Evolutionary conservation across 2,797 vertebrate genomes (phyloP), one percentile per base, ranked within the genome.

Genomic region (Schizopygopsis pylzovi): DNA sequence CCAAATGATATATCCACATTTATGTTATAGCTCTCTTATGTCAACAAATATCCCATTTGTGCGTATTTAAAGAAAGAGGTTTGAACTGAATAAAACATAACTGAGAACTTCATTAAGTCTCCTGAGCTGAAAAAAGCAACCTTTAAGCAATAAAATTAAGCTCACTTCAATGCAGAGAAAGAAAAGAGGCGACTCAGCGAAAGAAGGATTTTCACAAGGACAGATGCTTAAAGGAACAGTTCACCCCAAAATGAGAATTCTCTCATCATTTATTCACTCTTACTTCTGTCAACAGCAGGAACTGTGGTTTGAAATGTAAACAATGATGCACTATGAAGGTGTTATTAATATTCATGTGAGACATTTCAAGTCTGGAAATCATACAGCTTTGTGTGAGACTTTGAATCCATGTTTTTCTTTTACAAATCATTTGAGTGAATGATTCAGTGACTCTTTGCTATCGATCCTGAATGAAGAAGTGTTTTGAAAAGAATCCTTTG

Each of bases 151-250:
- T 61, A 13, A 10, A 61, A 28, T 77, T 6, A 18, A 59, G 2
- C 33, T 76, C 47, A 12, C 12, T 4, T 13, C 59, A 41, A 6
- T 59, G 33, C 10, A 25, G 76, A 41, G 33, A n/a, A 78, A 61
- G 75, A 54, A 39, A 77, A 77, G 12, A 18, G 7, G 7, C 28
- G 54, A 79, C 54, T 77, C 18, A 2, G 33, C 52, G n/a, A 8
- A 54, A 78, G 11, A 39, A 41, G 54, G 54, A 22, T 77, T 54
- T 63, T 63, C 13, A 15, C 56, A 79, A 79, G 41, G 33, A 39
- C 52, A 78, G 11, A 37, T 12, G 20, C 6, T 78, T 78, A 39
- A 59, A 77, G 75, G 76, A 78, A 59, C 52, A 25, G 12, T 78
- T 39, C 33, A 16, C 5, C 6, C 4, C 33, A 41, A 59, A 59